Base-by-base conservation (phyloP, 2,888 invertebrate genomes). In the Lottia gigantea region DNA sequence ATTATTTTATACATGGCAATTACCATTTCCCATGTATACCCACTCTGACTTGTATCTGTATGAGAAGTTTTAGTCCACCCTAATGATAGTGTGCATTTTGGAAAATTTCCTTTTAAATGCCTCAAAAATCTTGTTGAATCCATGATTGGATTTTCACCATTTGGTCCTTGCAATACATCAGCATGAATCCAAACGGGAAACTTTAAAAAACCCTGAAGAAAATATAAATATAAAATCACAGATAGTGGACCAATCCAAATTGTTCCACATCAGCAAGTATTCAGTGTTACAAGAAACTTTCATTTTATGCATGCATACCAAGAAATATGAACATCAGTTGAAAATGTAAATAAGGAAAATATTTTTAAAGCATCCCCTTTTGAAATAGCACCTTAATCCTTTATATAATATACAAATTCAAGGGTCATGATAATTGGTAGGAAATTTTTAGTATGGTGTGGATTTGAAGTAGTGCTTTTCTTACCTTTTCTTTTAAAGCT, bases 11-110 rank as follows among this genome's bases (percentile, higher is more conserved):
- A 82, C 86, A 87, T 87, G 64, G 84, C 82, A 55, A 85, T 75
- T 11, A 87, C 85, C 82, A 82, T 84, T 23, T 82, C 71, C 85
- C 86, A 85, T 8, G 82, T 82, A 73, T 85, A 86, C 2, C 82
- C 79, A 67, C 76, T 74, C 73, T 82, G 81, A 66, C 80, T 81
- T 0, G 83, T 73, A 69, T 84, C 85, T 25, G 84, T 85, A 73
- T 85, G 83, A 12, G 80, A 78, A 25, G 82, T 83, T 0, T 83
- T 82, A 7, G 85, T 86, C 88, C 88, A 88, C 46, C 88, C 88
- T 8, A 88, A 76, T 0, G 86, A 86, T 16, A 86, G 62, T 0
- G 87, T 86, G 67, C 85, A 83, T 46, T 81, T 79, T 25, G 84
- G 84, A 68, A 85, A 86, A 73, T 82, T 75, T 7, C 81, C 74